A percentile compares a stretch with the other conserved stretches of the same genome.
phyloP scores from a whole-genome alignment of 2,113 vertebrate species.

The Podarcis muralis region DNA sequence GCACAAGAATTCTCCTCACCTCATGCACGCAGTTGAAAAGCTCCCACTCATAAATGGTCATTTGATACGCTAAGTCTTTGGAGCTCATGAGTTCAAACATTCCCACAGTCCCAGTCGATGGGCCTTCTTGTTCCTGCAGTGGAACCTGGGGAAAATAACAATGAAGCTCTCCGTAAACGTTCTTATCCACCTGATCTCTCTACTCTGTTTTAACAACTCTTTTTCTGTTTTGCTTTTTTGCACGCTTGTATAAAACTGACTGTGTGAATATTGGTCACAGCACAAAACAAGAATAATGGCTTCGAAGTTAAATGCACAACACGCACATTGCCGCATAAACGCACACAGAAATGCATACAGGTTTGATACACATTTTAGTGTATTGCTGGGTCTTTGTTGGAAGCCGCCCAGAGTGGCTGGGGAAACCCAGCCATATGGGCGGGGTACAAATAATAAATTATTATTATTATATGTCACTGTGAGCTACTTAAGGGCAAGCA shows the following conservation, averaged over 20 bases:
- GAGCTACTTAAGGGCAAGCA: too few relatives aligned
- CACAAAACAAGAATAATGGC: slow-evolving; percentile 8
- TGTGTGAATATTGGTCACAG: background rate
- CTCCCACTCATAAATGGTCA: slow-evolving; percentile 97
- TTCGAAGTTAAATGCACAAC: too few relatives aligned
- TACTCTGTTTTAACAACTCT: background rate
- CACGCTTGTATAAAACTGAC: background rate
- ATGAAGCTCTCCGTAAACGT: slow-evolving; percentile 14
- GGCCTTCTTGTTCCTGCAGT: slow-evolving; percentile 93
- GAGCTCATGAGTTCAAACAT: slow-evolving; percentile 98
- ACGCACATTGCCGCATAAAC: background rate
- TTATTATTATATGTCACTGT: too few relatives aligned
- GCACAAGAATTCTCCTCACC: slow-evolving; percentile 71
- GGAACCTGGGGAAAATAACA: slow-evolving; percentile 80
- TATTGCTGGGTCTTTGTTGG: too few relatives aligned
- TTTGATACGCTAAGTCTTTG: slow-evolving; percentile 94
- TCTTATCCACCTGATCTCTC: slow-evolving; percentile 15
- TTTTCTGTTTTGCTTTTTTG: slow-evolving; percentile 25
- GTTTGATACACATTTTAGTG: background rate
- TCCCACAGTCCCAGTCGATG: slow-evolving; percentile 84
- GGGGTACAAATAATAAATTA: too few relatives aligned
- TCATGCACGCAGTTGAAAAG: slow-evolving; percentile 98
- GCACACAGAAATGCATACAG: background rate
- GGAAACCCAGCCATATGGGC: too few relatives aligned
- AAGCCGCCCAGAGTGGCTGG: too few relatives aligned